Base-by-base conservation (phyloP, 2,888 invertebrate species). In the Liopterus haemorrhoidalis region DNA sequence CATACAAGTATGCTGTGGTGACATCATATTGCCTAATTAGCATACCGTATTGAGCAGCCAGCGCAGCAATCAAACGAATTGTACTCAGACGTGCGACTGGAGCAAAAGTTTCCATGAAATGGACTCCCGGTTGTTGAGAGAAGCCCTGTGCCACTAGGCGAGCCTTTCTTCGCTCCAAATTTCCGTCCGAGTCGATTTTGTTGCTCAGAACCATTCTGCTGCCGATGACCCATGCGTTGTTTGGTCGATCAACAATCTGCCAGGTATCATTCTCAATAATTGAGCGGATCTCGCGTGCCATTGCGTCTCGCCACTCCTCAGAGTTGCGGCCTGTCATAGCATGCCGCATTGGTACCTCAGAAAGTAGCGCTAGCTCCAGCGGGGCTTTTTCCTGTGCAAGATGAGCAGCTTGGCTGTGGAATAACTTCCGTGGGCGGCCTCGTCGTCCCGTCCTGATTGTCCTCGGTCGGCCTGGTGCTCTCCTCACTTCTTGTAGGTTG, bases 141-240 rank as follows among this genome's bases (percentile, higher is more conserved):
- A 28, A 54, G 9, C 52, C 52, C 31, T 48, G 47, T 3, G 54
- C 50, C 4, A 53, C 49, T 6, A 53, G 33, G n/a, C 51, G 33
- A 11, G 50, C 53, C 19, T 54, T 53, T 14, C 36, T 33, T 19
- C 46, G n/a, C n/a, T n/a, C n/a, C n/a, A n/a, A n/a, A n/a, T n/a
- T n/a, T n/a, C n/a, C n/a, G n/a, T n/a, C n/a, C n/a, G n/a, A n/a
- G n/a, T n/a, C n/a, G n/a, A n/a, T n/a, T 30, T 30, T 30, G 30
- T 30, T 30, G 30, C 30, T 8, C 30, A 30, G 30, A 30, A 30
- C 30, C 30, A 30, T 30, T 30, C 30, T 30, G 30, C 30, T 30
- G 30, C 30, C 30, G 30, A 30, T 30, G 30, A 30, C 30, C 30
- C 11, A 12, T 30, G 30, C 30, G 30, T 30, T n/a, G n/a, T n/a